Base-by-base conservation (phyloP, 2,113 vertebrate genomes). In the Chloroceryle aenea region DNA sequence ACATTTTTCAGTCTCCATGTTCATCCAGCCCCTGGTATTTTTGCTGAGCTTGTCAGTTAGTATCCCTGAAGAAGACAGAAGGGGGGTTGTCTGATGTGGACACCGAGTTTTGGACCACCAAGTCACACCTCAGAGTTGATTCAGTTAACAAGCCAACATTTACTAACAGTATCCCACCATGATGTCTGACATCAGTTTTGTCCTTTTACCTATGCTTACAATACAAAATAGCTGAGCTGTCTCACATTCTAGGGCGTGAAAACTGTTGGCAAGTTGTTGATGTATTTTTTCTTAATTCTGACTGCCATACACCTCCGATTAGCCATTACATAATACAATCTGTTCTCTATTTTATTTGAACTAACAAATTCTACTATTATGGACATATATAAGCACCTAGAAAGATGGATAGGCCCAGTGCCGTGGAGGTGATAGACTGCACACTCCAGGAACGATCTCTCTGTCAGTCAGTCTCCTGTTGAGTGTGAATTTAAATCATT, bases 401-500 rank as follows among this genome's bases (percentile, higher is more conserved):
- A 90, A 94, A 93, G 38, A 93, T 48, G 40, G 93, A 81, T 61
- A 88, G 68, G 40, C 62, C 91, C 72, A 58, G 34, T 82, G 75
- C 45, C 66, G 50, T 26, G 50, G 58, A 96, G 88, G 89, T 92
- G 95, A 81, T 61, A 92, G 91, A 92, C 94, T 95, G 62, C 21
- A 92, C 85, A 56, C 83, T 91, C 47, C 67, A 78, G 43, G 43
- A 94, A 63, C 80, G 82, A 83, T 87, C 68, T 61, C 52, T 34
- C 19, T 95, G 85, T 89, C 75, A 81, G 83, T 86, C 89, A 61
- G 74, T 92, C 59, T 87, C 88, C 87, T 88, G 75, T 84, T 92
- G 87, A 86, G 91, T 62, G 34, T 96, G 85, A 92, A 95, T 96
- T 95, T 96, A 95, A 95, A 95, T 96, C 64, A 90, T 48, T 95